Base-by-base conservation (phyloP, 92 coral and sea anemone species). In the Siderastrea radians region DNA sequence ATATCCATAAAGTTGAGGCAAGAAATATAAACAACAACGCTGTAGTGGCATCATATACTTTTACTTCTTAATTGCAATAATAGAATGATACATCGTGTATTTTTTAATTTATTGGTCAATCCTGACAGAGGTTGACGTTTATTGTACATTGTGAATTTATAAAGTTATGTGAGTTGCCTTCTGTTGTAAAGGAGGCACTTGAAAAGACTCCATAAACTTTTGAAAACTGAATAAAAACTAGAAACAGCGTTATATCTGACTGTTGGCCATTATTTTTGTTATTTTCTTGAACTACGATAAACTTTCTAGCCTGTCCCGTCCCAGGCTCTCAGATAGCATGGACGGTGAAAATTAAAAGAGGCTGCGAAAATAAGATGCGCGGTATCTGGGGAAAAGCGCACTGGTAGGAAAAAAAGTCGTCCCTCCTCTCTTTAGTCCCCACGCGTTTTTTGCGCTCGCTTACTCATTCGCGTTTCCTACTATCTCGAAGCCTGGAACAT, bases 81-180 rank as follows among this genome's bases (percentile, higher is more conserved):
- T 57, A 78, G 68, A 78, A 46, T 17, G 47, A 78, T 78, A 4
- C 48, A 47, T 61, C 72, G 13, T 60, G 82, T 61, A 78, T 61
- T 63, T 78, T 67, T 79, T 79, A 79, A 79, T 61, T 79, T 79
- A 79, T 79, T 79, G 49, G 12, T 57, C 83, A 62, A 46, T 64
- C 83, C 19, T 19, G 47, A 19, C 60, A 79, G 19, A 44, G 43
- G 44, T 16, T 79, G 83, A 47, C 83, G 68, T 79, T 49, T 63
- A 79, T 79, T 79, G 72, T 79, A 79, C 46, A 61, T 49, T 62
- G 11, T 1, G 46, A 79, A 64, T 77, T 75, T 77, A 58, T 77
- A 77, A 77, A 58, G 81, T 77, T 12, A 57, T 59, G 52, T 74
- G 68, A n/a, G 26, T 50, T 26, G 57, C 52, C 48, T 48, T 48